Percentiles rank a stretch among this genome's conserved stretches.
Conservation (phyloP, 2,888 invertebrate genomes). For the Nycteola revayana region DNA sequence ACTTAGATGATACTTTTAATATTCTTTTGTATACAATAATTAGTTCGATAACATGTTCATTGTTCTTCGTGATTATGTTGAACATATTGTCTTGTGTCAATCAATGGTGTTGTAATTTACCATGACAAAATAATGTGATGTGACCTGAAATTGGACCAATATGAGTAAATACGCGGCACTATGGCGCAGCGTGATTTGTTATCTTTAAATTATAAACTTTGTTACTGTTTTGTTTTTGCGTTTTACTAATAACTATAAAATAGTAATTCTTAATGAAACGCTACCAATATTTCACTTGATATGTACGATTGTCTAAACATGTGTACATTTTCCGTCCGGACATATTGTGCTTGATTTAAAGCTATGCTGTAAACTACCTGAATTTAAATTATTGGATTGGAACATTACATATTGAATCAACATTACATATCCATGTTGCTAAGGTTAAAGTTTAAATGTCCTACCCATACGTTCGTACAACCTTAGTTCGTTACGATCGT, state of each 20-base stretch:
- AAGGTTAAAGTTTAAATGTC: constrained; percentile 32
- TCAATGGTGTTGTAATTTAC: constrained; percentile 45
- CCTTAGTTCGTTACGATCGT: constrained; percentile 23
- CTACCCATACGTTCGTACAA: constrained; percentile 20
- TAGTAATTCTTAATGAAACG: background rate
- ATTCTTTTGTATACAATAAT: constrained; percentile 10
- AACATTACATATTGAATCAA: constrained; percentile 19
- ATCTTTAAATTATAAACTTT: constrained; percentile 16
- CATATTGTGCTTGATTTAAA: constrained; percentile 24
- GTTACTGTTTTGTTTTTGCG: constrained; percentile 20
- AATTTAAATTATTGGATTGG: constrained; percentile 19
- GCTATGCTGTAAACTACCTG: constrained; percentile 19
- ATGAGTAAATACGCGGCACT: constrained; percentile 27
- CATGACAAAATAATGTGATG: constrained; percentile 52
- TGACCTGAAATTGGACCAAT: constrained; percentile 66
- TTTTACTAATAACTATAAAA: constrained; percentile 8
- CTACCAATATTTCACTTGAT: too few relatives aligned
- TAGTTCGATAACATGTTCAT: constrained; percentile 15
- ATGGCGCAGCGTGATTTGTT: constrained; percentile 27
- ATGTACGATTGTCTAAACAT: constrained; percentile 20
- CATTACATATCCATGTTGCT: constrained; percentile 46
- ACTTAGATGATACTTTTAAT: constrained; percentile 17
- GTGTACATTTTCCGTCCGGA: constrained; percentile 55
- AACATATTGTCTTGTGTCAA: constrained; percentile 24
- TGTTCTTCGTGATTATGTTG: constrained; percentile 19